phyloP scores from a whole-genome alignment of 2,797 vertebrate genomes.

The Cottoperca gobio region DNA sequence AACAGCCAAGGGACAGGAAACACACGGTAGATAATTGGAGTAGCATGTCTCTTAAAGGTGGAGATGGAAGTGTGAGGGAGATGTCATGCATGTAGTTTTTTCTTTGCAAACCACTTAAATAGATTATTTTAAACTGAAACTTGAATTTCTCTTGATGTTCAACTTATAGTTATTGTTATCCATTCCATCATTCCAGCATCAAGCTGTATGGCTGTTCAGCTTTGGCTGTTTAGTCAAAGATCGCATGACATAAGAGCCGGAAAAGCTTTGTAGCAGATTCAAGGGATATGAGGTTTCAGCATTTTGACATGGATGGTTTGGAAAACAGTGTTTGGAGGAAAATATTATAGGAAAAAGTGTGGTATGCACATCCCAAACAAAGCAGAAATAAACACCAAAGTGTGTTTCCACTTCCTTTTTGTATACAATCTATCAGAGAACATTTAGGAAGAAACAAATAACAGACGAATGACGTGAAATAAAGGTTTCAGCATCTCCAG shows the following conservation, averaged over 20 bases:
- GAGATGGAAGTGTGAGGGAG: neutral
- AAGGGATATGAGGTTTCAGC: constrained; percentile 25
- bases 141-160: constrained; percentile 3
- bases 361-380: constrained; percentile 58
- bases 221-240: constrained; percentile 26
- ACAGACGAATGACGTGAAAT: constrained; percentile 33
- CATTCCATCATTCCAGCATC: constrained; percentile 13
- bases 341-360: constrained; percentile 39
- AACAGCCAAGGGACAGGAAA: constrained; percentile 59
- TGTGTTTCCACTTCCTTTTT: constrained; percentile 54
- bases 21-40: constrained; percentile 34
- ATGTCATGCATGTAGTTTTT: constrained; percentile 3
- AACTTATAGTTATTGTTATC: constrained; percentile 2
- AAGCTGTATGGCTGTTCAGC: neutral
- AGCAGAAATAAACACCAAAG: constrained; percentile 49
- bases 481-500: neutral
- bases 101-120: neutral
- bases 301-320: constrained; percentile 39
- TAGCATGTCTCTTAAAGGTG: neutral
- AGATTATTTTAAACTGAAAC: neutral
- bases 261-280: constrained; percentile 4
- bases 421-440: constrained; percentile 48
- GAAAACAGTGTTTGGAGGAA: constrained; percentile 51
- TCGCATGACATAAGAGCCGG: constrained; percentile 10
- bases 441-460: constrained; percentile 34